Conservation (phyloP, 2,797 vertebrate species). For the Leuciscus waleckii region DNA sequence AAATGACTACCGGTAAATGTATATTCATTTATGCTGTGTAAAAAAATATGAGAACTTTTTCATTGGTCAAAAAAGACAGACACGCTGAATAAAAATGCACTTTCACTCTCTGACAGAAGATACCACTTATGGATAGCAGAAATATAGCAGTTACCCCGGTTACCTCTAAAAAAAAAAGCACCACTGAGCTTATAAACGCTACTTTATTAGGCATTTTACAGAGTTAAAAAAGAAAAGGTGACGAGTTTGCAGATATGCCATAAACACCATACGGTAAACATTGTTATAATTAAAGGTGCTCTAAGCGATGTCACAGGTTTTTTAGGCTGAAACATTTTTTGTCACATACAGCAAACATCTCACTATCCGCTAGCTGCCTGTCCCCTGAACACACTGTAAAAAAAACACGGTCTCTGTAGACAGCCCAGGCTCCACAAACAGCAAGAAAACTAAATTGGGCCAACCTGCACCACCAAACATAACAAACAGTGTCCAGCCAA, state of each 20-base stretch:
- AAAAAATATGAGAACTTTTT: background rate
- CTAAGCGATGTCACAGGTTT: too few relatives aligned
- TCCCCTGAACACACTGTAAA: too few relatives aligned
- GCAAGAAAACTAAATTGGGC: too few relatives aligned
- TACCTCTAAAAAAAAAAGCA: background rate
- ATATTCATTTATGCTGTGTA: background rate
- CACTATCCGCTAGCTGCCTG: too few relatives aligned
- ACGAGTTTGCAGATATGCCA: background rate
- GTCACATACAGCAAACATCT: too few relatives aligned
- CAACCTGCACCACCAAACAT: too few relatives aligned
- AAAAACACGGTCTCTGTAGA: too few relatives aligned
- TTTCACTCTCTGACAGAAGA: background rate
- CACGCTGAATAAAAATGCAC: background rate
- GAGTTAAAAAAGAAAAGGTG: background rate
- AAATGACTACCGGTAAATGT: background rate
- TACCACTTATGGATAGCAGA: background rate
- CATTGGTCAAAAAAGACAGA: background rate
- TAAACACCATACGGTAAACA: background rate
- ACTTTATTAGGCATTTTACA: background rate
- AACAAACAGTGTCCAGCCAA: too few relatives aligned
- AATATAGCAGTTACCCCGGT: background rate
- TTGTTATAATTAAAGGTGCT: background rate
- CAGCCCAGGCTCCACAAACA: too few relatives aligned
- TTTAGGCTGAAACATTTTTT: too few relatives aligned
- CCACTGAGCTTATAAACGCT: background rate